Conservation (phyloP, 2,797 vertebrate species). For the Luscinia luscinia region DNA sequence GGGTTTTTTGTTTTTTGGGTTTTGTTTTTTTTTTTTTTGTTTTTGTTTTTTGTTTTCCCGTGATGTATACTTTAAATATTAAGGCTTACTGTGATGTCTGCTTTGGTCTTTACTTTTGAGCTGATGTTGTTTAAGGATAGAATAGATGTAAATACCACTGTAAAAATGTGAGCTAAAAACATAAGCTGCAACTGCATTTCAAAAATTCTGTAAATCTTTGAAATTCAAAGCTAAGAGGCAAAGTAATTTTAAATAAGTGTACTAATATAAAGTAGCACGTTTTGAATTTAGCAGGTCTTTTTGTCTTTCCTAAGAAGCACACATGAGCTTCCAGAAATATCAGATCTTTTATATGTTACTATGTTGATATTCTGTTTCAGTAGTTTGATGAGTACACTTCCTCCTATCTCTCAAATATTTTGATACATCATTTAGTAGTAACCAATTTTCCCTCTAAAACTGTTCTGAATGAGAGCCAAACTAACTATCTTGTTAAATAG, state of each 20-base stretch:
- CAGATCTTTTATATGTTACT: neutral
- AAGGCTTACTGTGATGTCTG: neutral
- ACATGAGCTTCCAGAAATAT: neutral
- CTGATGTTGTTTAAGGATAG: neutral
- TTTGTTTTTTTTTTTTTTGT: too few relatives aligned
- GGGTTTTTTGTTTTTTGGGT: accelerated
- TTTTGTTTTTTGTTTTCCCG: neutral
- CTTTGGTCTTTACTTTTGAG: slow-evolving; percentile 3
- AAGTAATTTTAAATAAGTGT: neutral
- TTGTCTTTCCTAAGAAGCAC: neutral
- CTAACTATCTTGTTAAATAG: neutral
- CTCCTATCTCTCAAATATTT: neutral
- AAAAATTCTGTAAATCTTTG: neutral
- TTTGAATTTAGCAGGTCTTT: neutral
- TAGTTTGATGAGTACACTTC: neutral
- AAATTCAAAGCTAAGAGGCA: neutral
- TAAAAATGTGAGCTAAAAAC: neutral
- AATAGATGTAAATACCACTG: neutral
- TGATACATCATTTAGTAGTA: neutral
- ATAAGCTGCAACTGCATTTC: neutral
- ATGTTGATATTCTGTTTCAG: neutral
- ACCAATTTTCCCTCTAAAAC: neutral
- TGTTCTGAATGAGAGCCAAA: neutral
- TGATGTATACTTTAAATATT: neutral
- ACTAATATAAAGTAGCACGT: neutral